Percentiles rank a stretch among this genome's conserved stretches.
These are phyloP conservation scores for Monarcha castaneiventris DNA, from an alignment of 2,113 vertebrate genomes.

Conservation along the genomic window DNA sequence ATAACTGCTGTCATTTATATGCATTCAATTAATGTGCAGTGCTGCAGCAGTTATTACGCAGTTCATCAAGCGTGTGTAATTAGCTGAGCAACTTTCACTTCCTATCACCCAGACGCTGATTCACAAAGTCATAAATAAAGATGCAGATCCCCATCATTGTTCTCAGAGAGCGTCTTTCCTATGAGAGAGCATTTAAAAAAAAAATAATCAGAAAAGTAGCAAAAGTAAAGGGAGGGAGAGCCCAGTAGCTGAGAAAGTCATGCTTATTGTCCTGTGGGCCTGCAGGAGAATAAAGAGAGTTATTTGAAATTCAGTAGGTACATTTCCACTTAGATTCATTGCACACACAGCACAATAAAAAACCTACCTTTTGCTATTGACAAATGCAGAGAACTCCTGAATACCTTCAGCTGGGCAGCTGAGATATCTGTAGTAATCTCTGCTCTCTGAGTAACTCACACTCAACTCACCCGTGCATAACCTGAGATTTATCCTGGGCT, in stretches of 20 bases:
- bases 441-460: background rate
- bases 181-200: background rate
- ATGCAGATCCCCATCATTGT: conserved; percentile 58
- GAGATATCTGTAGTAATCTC: background rate
- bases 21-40: conserved; percentile 66
- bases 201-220: background rate
- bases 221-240: background rate
- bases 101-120: conserved; percentile 75
- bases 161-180: conserved; percentile 47
- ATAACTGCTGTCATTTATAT: conserved; percentile 75
- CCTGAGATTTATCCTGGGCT: background rate
- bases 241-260: background rate
- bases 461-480: background rate
- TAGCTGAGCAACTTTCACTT: conserved; percentile 78
- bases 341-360: background rate
- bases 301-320: conserved; percentile 16
- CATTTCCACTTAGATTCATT: background rate
- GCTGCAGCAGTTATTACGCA: conserved; percentile 72
- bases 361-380: background rate
- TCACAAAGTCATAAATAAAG: conserved; percentile 80
- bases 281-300: background rate
- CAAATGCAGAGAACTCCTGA: background rate
- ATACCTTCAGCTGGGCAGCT: background rate
- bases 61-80: conserved; percentile 79
- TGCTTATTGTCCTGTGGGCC: background rate